These are phyloP conservation scores for Platypus cylindrus DNA, from an alignment of 2,888 invertebrate species.

Conservation along the genomic window DNA sequence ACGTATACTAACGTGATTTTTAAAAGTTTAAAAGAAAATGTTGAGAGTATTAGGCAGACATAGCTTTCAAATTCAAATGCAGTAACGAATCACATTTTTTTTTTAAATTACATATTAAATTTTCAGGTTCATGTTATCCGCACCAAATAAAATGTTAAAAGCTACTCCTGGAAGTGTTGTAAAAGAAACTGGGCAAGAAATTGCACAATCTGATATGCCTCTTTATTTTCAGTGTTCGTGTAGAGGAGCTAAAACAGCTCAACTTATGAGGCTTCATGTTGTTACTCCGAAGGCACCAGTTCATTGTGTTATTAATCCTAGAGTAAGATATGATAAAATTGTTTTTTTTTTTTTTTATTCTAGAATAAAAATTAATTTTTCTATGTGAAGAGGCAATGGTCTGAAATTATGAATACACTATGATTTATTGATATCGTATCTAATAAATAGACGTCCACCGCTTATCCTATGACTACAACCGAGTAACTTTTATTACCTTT, in stretches of 20 bases:
- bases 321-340: constrained; percentile 34
- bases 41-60: neutral
- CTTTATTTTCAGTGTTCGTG: constrained; percentile 78
- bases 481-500: too few species aligned
- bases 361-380: constrained; percentile 1
- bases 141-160: constrained; percentile 70
- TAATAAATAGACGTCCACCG: too few species aligned
- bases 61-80: neutral
- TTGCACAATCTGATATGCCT: constrained; percentile 84
- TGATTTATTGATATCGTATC: too few species aligned
- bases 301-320: constrained; percentile 73
- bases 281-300: constrained; percentile 87
- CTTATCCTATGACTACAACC: too few species aligned
- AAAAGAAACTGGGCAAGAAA: constrained; percentile 70
- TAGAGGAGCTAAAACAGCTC: constrained; percentile 58
- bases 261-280: constrained; percentile 74
- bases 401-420: too few species aligned
- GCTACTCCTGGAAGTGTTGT: constrained; percentile 57
- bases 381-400: too few species aligned
- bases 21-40: neutral
- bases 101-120: neutral
- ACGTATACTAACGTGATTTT: too few species aligned
- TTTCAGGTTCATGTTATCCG: constrained; percentile 70
- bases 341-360: constrained; percentile 1
- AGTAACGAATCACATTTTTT: neutral